Base-by-base conservation (phyloP, 2,797 vertebrate genomes). In the Fundulus diaphanus region DNA sequence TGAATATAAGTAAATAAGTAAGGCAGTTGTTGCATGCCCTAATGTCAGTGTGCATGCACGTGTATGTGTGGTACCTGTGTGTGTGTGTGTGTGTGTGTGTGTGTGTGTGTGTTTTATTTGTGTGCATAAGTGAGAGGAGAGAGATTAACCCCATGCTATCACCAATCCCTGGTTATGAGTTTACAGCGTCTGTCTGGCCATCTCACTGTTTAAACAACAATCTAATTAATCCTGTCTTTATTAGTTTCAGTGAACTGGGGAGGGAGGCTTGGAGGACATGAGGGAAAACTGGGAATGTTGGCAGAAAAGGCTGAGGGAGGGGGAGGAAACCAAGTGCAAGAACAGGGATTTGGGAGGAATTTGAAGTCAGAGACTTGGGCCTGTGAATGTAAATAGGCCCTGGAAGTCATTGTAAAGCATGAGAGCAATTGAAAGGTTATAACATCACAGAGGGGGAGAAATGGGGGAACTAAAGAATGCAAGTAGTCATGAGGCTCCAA, bases 141-240 rank as follows among this genome's bases (percentile, higher is more conserved):
- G 95, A 96, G 96, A 96, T 97, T 97, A 97, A 97, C 96, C 96
- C 96, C 95, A 96, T 95, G 96, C 95, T 95, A 96, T 95, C 95
- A 95, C 92, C 96, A 96, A 97, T 97, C 96, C 96, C 94, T 92
- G 94, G 95, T 97, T 97, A 97, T 96, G 96, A 96, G 96, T 96
- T 96, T 95, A 95, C 94, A 96, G 96, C 96, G 94, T 96, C 96
- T 96, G 96, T 96, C 96, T 96, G 94, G 94, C 93, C 94, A 95
- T 95, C 87, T 94, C 94, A 94, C 96, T 97, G 96, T 97, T 97
- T 97, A 96, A 97, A 96, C 96, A 97, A 96, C 96, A 96, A 95
- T 96, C 96, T 96, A 97, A 97, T 97, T 97, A 97, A 97, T 97
- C 96, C 96, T 92, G 92, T 95, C 96, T 97, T 97, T 97, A 97